Base-by-base conservation (phyloP, 2,113 vertebrate genomes). In the Pionites leucogaster region DNA sequence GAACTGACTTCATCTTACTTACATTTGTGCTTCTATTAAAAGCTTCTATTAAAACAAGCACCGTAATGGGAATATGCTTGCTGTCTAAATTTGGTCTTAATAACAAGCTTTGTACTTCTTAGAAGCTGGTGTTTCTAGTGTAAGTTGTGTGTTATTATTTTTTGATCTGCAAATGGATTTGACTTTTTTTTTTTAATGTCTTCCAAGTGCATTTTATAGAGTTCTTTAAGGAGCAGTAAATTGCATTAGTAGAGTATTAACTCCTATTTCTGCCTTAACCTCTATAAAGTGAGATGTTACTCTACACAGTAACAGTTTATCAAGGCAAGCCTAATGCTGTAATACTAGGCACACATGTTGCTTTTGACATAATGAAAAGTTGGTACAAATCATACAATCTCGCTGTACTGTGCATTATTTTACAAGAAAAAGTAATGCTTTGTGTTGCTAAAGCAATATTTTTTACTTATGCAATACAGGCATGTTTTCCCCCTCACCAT, bases 391-490 rank as follows among this genome's bases (percentile, higher is more conserved):
- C 42, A 35, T 57, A 20, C 22, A 23, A 19, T 69, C 63, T 55
- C 28, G 47, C 74, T 87, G 52, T 67, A 35, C 27, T 42, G 17
- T 89, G 39, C 62, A 35, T 55, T 85, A 60, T 60, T 96, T 96
- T 94, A 64, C 37, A 63, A 83, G 79, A 77, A 94, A 75, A 88
- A 86, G 12, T 72, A 88, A 89, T 79, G 52, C 81, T 60, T 85
- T 94, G 27, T 92, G 81, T 69, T 91, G 49, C 57, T 68, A 72
- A 71, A 62, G 70, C 84, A 84, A 17, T 92, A 47, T 82, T 85
- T 91, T 80, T 41, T 42, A 24, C 82, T 92, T 68, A 24, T 17
- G 13, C 62, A 64, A 63, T 47, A 46, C 46, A 87, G 62, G 27
- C 74, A 59, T 85, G 63, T 83, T 93, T 79, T 42, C 27, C 41